Evolutionary conservation across 2,113 vertebrate species (phyloP).

Genomic region (Cettia cetti): DNA sequence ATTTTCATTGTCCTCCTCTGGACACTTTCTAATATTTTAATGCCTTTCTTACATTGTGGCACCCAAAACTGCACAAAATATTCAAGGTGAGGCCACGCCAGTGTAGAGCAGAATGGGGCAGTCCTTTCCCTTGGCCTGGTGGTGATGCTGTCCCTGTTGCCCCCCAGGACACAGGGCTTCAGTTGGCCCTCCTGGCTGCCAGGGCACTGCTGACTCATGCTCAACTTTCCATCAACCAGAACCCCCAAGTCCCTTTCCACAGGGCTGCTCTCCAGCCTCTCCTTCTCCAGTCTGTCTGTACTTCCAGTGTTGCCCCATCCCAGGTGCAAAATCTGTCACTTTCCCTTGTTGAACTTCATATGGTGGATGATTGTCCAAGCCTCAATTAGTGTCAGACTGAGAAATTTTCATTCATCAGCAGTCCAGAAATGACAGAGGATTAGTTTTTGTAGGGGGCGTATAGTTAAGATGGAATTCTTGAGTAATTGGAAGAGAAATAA

Average conservation of each 20-base stretch:
- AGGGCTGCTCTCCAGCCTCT: fast-evolving
- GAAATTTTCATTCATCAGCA: background rate
- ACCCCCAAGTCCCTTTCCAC: background rate
- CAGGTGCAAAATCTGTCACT: fast-evolving
- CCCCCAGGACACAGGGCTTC: background rate
- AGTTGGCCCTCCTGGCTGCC: background rate
- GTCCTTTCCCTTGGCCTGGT: fast-evolving
- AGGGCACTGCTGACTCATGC: background rate
- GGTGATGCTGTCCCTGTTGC: background rate
- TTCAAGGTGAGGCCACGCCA: fast-evolving
- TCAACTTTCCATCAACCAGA: fast-evolving
- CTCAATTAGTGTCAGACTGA: background rate
- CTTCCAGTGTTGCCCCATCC: background rate
- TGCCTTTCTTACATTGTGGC: background rate
- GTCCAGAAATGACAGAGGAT: background rate
- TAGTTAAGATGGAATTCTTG: background rate
- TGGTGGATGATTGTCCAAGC: background rate
- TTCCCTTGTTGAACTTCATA: background rate
- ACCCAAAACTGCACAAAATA: background rate
- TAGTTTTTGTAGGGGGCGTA: background rate
- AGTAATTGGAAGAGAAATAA: background rate
- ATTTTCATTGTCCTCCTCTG: background rate
- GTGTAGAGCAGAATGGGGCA: fast-evolving
- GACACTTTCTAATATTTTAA: background rate
- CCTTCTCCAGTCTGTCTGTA: background rate